Evolutionary conservation across 2,113 vertebrate species (phyloP).

Genomic region (Pollimyrus isidori): DNA sequence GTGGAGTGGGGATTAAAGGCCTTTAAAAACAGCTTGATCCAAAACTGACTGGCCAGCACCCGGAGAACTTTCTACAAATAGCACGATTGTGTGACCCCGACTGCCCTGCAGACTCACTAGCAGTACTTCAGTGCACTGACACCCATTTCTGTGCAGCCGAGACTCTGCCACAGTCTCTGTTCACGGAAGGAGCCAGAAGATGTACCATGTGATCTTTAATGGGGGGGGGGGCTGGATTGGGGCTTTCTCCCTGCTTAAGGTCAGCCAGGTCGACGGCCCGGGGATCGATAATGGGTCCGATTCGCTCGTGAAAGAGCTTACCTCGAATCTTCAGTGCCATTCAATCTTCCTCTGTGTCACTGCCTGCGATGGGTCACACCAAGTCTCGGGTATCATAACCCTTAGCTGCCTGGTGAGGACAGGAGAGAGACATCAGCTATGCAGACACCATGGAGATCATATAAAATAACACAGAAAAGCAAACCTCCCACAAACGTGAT

Average conservation of each 20-base stretch:
- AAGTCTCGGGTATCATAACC: conserved; percentile 42
- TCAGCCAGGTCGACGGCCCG: conserved; percentile 24
- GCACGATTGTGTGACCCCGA: neutral
- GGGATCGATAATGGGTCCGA: conserved; percentile 53
- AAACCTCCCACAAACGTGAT: neutral
- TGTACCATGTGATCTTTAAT: neutral
- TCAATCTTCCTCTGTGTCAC: conserved; percentile 50
- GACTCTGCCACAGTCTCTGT: neutral
- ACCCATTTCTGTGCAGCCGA: neutral
- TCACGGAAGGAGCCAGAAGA: neutral
- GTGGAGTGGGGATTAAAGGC: neutral
- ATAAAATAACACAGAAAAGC: neutral
- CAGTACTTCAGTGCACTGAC: neutral
- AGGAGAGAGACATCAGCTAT: conserved; percentile 25
- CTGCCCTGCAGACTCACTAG: neutral
- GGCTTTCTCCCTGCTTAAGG: conserved; percentile 10
- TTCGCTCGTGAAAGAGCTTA: conserved; percentile 57
- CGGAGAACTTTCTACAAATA: neutral
- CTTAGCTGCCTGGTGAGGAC: conserved; percentile 23
- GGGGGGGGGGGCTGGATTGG: neutral
- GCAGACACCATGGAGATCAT: neutral
- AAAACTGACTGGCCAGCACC: neutral
- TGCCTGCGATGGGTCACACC: conserved; percentile 40
- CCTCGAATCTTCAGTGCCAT: conserved; percentile 60
- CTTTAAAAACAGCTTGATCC: neutral